Percentiles rank a stretch among this genome's conserved stretches.
These are phyloP conservation scores for Dryoscopus gambensis DNA, from an alignment of 2,113 vertebrate species.

Conservation along the genomic window DNA sequence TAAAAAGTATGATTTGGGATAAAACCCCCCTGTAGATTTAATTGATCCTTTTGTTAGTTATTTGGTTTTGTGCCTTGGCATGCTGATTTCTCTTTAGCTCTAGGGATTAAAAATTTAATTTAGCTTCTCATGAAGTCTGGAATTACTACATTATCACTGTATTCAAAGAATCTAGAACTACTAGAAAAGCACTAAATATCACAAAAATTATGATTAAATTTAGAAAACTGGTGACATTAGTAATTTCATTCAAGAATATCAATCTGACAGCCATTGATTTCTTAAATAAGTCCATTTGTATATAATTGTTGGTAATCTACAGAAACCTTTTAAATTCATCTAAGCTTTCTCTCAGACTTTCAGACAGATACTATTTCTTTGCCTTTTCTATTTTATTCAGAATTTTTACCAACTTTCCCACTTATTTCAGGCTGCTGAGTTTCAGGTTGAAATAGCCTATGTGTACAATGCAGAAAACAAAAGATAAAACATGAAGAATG, in stretches of 20 bases:
- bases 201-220: not conserved
- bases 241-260: not conserved
- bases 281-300: not conserved
- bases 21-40: not conserved
- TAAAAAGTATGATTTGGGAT: not conserved
- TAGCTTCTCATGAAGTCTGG: not conserved
- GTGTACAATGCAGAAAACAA: not conserved
- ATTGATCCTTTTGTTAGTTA: not conserved
- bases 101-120: not conserved
- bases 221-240: not conserved
- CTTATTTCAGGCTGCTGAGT: not conserved
- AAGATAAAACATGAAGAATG: not conserved
- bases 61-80: not conserved
- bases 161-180: not conserved
- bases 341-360: not conserved
- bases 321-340: not conserved
- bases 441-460: not conserved
- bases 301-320: not conserved
- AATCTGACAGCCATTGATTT: not conserved
- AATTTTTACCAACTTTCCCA: not conserved
- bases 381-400: not conserved
- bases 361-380: not conserved
- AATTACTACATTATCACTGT: not conserved
- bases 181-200: not conserved
- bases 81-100: not conserved